Percentiles rank a stretch among this genome's conserved stretches.
Conservation (phyloP, 2,888 invertebrate genomes). For the Ophion costatus region DNA sequence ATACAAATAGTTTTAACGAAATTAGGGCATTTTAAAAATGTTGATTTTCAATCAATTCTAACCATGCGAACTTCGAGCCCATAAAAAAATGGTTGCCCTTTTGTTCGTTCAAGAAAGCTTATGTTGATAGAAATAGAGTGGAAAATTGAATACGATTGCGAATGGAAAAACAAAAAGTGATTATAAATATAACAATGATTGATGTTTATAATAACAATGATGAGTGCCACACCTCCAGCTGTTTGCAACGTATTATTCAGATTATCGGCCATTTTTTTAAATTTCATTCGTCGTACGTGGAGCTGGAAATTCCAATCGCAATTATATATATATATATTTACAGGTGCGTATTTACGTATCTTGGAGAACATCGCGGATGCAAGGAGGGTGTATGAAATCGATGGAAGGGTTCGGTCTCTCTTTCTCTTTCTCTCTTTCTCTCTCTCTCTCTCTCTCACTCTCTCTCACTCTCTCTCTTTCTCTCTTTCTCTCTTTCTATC, state of each 20-base stretch:
- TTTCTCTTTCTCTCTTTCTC: constrained; percentile 29
- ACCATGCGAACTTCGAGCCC: too few relatives aligned
- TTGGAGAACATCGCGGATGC: constrained; percentile 68
- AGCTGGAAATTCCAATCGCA: too few relatives aligned
- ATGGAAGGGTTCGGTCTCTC: constrained; percentile 56
- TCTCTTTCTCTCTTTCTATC: constrained; percentile 19
- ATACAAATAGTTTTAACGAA: too few relatives aligned
- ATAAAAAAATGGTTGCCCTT: too few relatives aligned
- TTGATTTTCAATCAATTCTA: too few relatives aligned
- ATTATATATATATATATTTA: too few relatives aligned
- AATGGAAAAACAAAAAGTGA: not conserved
- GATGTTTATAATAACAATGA: not conserved
- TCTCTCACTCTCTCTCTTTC: constrained; percentile 25
- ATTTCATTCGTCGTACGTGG: constrained; percentile 45
- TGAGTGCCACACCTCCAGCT: constrained; percentile 4
- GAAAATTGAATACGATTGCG: too few relatives aligned
- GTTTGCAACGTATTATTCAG: constrained; percentile 51
- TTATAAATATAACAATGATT: not conserved
- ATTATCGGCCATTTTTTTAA: constrained; percentile 13
- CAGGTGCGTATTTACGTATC: constrained; percentile 23
- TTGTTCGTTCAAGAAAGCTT: too few relatives aligned
- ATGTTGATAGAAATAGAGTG: too few relatives aligned
- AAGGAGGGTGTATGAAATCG: constrained; percentile 69
- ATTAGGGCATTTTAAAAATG: too few relatives aligned
- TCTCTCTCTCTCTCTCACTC: constrained; percentile 23